phyloP scores from a whole-genome alignment of 2,888 invertebrate genomes.

The Heliconius aoede region DNA sequence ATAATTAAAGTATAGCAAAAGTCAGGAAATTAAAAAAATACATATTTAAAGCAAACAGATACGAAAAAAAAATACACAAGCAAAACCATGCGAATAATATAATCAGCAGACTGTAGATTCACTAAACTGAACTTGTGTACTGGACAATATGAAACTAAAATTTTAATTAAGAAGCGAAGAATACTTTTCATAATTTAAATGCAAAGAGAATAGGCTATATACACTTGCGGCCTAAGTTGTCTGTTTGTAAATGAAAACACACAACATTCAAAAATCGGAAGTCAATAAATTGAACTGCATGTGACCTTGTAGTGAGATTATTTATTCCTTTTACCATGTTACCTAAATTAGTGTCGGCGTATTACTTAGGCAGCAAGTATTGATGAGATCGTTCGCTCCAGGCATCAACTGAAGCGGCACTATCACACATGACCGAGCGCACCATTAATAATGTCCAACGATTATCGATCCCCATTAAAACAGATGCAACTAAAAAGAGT shows the following conservation, averaged over 20 bases:
- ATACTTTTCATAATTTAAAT: neutral
- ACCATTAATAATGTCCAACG: slow-evolving; percentile 35
- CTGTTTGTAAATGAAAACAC: neutral
- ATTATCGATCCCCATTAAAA: slow-evolving; percentile 37
- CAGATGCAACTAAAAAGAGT: slow-evolving; percentile 31
- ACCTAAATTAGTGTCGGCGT: neutral
- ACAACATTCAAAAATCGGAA: neutral
- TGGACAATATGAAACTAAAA: neutral
- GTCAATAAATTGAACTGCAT: neutral
- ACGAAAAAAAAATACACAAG: neutral
- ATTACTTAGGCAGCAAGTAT: slow-evolving; percentile 23
- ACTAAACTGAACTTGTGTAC: neutral
- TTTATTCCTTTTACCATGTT: neutral
- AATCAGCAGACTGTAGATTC: neutral
- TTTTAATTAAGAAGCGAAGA: neutral
- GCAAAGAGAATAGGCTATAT: neutral
- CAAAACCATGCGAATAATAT: slow-evolving; percentile 17
- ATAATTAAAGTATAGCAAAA: neutral
- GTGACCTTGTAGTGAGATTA: neutral
- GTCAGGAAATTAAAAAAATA: neutral
- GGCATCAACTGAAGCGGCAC: slow-evolving; percentile 37
- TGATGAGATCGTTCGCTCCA: slow-evolving; percentile 17
- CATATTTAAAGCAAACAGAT: neutral
- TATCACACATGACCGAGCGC: slow-evolving; percentile 38
- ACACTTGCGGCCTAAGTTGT: slow-evolving; percentile 6